These are phyloP conservation scores for Dendrolimus kikuchii DNA, from an alignment of 1,140 invertebrate species.

Conservation along the genomic window DNA sequence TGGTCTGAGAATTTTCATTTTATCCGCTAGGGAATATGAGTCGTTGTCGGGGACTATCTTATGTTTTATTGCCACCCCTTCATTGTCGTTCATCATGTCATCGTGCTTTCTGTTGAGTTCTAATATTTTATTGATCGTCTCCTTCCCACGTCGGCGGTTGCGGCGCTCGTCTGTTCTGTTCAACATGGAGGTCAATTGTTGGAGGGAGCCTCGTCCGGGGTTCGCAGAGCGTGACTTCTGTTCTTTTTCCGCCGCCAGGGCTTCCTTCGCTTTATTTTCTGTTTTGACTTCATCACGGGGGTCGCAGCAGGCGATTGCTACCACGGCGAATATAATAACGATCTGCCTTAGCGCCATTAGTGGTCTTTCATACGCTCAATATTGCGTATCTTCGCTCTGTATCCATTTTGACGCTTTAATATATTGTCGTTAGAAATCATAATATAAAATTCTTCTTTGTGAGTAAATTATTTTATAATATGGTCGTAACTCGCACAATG, in stretches of 20 bases:
- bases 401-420: not conserved
- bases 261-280: constrained; percentile 50
- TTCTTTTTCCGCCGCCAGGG: constrained; percentile 59
- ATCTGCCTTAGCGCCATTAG: constrained; percentile 56
- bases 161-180: constrained; percentile 43
- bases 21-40: constrained; percentile 33
- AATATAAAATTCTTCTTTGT: too few relatives aligned
- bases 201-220: constrained; percentile 42
- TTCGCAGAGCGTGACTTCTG: constrained; percentile 47
- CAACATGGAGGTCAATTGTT: constrained; percentile 40
- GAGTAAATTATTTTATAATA: too few relatives aligned
- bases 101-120: constrained; percentile 37
- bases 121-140: constrained; percentile 44
- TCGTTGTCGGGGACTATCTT: constrained; percentile 36
- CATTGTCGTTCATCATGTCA: constrained; percentile 62
- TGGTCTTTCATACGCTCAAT: constrained; percentile 28
- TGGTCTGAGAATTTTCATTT: constrained; percentile 35
- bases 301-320: constrained; percentile 33
- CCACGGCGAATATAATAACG: constrained; percentile 32
- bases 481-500: too few relatives aligned
- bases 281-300: constrained; percentile 38
- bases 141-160: constrained; percentile 28
- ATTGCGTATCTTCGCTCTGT: constrained; percentile 3
- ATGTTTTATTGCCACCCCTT: constrained; percentile 42
- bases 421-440: not conserved